A percentile compares a stretch with the other conserved stretches of the same genome.
These are phyloP conservation scores for Corythornis madagascariensis DNA, from an alignment of 2,113 vertebrate species.

Conservation along the genomic window DNA sequence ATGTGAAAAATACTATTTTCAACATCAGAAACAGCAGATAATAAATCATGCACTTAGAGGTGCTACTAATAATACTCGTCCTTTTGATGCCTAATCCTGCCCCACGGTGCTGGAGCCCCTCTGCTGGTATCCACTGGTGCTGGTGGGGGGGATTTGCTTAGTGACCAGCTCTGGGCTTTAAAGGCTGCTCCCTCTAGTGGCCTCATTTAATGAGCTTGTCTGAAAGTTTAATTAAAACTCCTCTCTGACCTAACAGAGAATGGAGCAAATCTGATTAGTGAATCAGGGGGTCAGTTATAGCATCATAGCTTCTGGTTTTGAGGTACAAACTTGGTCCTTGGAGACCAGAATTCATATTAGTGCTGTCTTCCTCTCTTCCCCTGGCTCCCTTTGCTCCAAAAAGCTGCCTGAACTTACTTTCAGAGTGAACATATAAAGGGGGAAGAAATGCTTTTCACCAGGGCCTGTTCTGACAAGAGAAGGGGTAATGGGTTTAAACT, in stretches of 20 bases:
- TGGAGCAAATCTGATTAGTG: neutral
- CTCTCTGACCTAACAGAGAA: neutral
- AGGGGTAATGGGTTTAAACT: neutral
- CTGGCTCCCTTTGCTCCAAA: neutral
- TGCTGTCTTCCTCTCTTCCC: neutral
- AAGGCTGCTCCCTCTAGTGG: conserved; percentile 58
- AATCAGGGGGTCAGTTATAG: neutral
- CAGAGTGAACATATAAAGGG: neutral
- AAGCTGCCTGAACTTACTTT: neutral
- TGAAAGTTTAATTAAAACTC: neutral
- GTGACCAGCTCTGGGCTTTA: neutral
- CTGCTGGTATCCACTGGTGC: rapidly evolving
- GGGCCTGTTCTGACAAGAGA: neutral
- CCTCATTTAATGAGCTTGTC: neutral
- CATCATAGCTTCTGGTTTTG: neutral
- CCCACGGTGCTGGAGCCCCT: rapidly evolving
- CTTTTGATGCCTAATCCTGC: neutral
- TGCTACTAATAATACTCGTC: neutral
- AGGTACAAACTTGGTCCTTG: neutral
- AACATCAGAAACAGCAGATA: neutral
- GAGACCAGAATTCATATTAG: neutral
- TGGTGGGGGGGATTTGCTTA: rapidly evolving
- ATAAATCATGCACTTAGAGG: neutral
- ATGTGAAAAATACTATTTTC: neutral
- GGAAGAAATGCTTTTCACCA: neutral